Evolutionary conservation across 2,113 vertebrate species (phyloP).

Genomic region (Glaucomys volans): DNA sequence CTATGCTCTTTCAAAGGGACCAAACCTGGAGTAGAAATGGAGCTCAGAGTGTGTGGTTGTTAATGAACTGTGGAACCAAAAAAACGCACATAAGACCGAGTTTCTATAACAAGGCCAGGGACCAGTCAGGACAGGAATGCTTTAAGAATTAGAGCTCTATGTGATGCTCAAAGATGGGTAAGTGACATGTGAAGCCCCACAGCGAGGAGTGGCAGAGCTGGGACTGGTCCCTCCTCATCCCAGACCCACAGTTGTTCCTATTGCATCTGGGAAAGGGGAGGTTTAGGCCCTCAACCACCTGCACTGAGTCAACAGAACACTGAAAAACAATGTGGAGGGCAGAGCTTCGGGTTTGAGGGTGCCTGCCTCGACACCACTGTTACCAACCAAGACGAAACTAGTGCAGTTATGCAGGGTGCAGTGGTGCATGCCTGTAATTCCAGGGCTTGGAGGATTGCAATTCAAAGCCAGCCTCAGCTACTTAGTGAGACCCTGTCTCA

Average conservation of each 20-base stretch:
- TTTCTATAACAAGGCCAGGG: neutral
- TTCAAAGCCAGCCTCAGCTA: no score
- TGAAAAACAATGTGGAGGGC: neutral
- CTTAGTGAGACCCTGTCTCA: no score
- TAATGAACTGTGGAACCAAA: fast-evolving
- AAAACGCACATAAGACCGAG: neutral
- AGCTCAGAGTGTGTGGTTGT: neutral
- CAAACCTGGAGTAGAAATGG: neutral
- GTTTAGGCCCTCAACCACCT: neutral
- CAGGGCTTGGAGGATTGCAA: no score
- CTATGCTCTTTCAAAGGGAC: neutral
- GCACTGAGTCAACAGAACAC: neutral
- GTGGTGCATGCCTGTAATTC: no score
- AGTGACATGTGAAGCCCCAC: neutral
- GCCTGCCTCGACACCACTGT: neutral
- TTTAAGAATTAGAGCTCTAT: fast-evolving
- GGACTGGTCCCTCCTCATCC: neutral
- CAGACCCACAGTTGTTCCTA: neutral
- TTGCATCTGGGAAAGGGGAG: fast-evolving
- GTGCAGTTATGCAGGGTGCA: no score
- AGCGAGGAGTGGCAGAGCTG: neutral
- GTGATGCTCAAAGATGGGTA: neutral
- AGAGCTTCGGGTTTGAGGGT: fast-evolving
- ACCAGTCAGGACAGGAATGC: neutral
- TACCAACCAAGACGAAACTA: fast-evolving